Percentiles rank a stretch among this genome's conserved stretches.
Conservation (phyloP, 2,888 invertebrate species). For the Noctua fimbriata region DNA sequence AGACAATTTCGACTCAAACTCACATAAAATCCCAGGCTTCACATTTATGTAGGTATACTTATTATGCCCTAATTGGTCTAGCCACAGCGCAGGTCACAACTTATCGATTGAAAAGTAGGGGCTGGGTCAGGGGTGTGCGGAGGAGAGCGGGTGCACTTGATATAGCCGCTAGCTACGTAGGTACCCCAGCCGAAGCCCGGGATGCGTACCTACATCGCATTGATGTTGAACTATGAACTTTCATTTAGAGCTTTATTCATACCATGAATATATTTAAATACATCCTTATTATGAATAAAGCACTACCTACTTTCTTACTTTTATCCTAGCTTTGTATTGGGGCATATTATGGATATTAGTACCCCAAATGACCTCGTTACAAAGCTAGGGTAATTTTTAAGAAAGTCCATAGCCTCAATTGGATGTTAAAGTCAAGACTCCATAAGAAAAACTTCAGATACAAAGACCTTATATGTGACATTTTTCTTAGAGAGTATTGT, state of each 20-base stretch:
- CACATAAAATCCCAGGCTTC: not conserved
- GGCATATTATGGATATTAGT: not conserved
- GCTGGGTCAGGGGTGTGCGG: too few relatives aligned
- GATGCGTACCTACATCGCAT: not conserved
- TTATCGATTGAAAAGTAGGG: constrained; percentile 25
- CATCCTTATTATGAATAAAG: not conserved
- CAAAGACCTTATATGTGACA: not conserved
- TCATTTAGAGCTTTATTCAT: not conserved
- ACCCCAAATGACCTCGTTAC: not conserved
- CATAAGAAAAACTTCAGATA: not conserved
- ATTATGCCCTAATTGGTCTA: constrained; percentile 3
- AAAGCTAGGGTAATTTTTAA: not conserved
- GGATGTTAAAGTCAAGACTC: not conserved
- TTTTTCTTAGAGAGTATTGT: not conserved
- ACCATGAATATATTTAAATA: not conserved
- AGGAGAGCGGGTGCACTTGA: too few relatives aligned
- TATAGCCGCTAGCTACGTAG: not conserved
- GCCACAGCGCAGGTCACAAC: constrained; percentile 30
- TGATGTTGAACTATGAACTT: not conserved
- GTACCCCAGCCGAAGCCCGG: not conserved
- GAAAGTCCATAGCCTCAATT: not conserved
- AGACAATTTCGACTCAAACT: not conserved
- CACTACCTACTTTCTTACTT: not conserved
- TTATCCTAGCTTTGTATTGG: not conserved
- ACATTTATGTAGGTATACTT: not conserved